Evolutionary conservation across 2,888 invertebrate species (phyloP), one percentile per base, ranked within the genome.

Genomic region (Exocentrus adspersus): DNA sequence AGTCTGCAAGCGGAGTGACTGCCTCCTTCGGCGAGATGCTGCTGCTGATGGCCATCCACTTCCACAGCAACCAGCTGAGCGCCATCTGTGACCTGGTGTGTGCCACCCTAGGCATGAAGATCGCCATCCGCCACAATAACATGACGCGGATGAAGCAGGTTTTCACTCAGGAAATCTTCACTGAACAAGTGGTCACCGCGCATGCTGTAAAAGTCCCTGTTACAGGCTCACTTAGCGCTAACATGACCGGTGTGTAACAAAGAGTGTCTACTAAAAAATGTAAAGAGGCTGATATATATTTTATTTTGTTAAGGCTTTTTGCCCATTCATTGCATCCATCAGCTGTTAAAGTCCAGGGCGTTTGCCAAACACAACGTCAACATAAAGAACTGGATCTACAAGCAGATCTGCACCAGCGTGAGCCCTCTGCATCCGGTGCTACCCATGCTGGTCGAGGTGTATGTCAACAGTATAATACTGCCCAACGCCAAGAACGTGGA

Each of bases 201-300:
- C 97, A 97, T 83, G 98, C 98, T 0, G 95, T 97, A 0, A 94
- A 95, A 80, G 97, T 98, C 0, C 95, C 97, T 0, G 97, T 98
- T 0, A 98, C 98, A 0, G 89, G 88, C 0, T 91, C 91, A 76
- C 86, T 98, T 16, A 97, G 91, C 82, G 95, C 94, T 32, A 91
- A 91, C 73, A 93, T 96, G 76, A 89, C 92, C 0, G 79, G 74
- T 74, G 62, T n/a, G n/a, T n/a, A n/a, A n/a, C n/a, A n/a, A n/a
- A n/a, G n/a, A n/a, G n/a, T n/a, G n/a, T n/a, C n/a, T n/a, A n/a
- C n/a, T n/a, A n/a, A n/a, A n/a, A n/a, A n/a, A n/a, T n/a, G n/a
- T n/a, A n/a, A n/a, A n/a, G n/a, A n/a, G n/a, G n/a, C n/a, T n/a
- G n/a, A n/a, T n/a, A n/a, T n/a, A n/a, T n/a, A 24, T 24, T 24